These are phyloP conservation scores for Aviceda subcristata DNA, from an alignment of 2,113 vertebrate species.

Conservation along the genomic window DNA sequence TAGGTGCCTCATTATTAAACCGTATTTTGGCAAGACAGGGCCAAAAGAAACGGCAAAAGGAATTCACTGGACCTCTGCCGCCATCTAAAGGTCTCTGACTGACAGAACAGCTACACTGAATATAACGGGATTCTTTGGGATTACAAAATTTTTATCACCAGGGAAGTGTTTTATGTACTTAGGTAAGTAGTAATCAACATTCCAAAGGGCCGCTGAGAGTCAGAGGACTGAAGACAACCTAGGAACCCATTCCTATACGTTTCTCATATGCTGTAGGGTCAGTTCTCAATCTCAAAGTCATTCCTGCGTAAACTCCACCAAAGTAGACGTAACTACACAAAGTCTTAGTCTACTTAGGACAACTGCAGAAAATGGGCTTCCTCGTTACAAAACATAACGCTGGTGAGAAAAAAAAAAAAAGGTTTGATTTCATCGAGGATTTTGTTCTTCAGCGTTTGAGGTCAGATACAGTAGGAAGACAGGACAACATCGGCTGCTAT, in stretches of 20 bases:
- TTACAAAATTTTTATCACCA: background rate
- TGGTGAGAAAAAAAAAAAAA: background rate
- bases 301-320: background rate
- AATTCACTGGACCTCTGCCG: background rate
- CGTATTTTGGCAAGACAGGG: background rate
- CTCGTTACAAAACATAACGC: background rate
- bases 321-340: background rate
- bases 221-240: background rate
- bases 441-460: background rate
- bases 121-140: background rate
- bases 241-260: background rate
- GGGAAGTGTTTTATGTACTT: background rate
- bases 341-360: background rate
- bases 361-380: background rate
- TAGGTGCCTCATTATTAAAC: background rate
- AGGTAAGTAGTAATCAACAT: background rate
- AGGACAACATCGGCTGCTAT: background rate
- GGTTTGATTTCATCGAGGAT: background rate
- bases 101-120: background rate
- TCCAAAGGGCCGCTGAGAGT: background rate
- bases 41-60: background rate
- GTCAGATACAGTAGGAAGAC: background rate
- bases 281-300: background rate
- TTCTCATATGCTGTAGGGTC: background rate
- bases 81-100: background rate